Evolutionary conservation across 2,113 vertebrate species (phyloP), one percentile per base, ranked within the genome.

Genomic region (Eolophus roseicapilla): DNA sequence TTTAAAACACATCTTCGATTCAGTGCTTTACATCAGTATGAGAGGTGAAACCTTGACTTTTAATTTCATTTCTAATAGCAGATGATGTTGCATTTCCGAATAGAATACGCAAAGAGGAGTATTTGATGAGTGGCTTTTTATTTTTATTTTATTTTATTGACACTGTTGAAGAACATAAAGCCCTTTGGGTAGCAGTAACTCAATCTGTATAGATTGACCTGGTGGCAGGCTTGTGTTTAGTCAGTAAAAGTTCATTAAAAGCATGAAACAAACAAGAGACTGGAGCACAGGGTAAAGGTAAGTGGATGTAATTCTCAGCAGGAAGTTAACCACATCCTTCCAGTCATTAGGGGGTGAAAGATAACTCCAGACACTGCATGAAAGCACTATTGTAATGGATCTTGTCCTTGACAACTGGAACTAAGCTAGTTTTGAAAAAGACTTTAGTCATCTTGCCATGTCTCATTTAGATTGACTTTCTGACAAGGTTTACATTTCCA

Each of bases 201-300:
- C 90, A 86, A 74, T 88, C 82, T 63, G 37, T 81, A 95, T 88
- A 75, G 87, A 94, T 67, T 69, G 67, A 79, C 67, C 78, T 62
- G 57, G 85, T 73, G 57, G 57, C 43, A 81, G 71, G 23, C 46
- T 86, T 39, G 50, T 46, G 75, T 92, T 90, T 9, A 92, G 60
- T n/a, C 65, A 79, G 28, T 35, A 23, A 17, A 93, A 92, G 63
- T 31, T 52, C 60, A 90, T 74, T 92, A 82, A 85, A 84, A 57
- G 50, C 77, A 76, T 4, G 25, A 64, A 84, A 67, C 6, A 90
- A 94, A 78, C 35, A 82, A 37, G 64, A 92, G 64, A 15, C 35
- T 77, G 65, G 17, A 92, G 57, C 46, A 28, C 29, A 11, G 31
- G 67, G 44, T 8, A 37, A 52, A 86, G 49, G 49, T 7, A 55